Conservation (phyloP, 2,113 vertebrate species). For the Cebus imitator region DNA sequence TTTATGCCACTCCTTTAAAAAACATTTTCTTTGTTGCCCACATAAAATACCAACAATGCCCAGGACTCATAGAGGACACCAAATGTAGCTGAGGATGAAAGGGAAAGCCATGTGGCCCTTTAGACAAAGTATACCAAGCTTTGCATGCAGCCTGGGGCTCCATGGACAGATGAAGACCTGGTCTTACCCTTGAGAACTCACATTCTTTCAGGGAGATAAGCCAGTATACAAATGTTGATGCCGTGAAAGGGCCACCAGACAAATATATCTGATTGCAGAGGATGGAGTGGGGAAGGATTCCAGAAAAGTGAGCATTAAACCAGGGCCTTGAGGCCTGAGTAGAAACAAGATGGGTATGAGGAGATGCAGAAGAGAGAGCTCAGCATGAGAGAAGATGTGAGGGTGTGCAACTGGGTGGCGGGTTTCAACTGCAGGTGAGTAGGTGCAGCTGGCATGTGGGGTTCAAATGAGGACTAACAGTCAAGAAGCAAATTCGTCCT, state of each 20-base stretch:
- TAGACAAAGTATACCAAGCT: background rate
- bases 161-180: background rate
- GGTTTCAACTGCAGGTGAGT: background rate
- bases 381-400: background rate
- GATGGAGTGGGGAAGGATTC: background rate
- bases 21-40: background rate
- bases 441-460: background rate
- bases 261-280: background rate
- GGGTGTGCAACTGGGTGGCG: fast-evolving
- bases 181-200: background rate
- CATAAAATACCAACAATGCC: background rate
- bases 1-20: background rate
- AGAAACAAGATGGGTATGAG: background rate
- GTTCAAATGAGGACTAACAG: background rate
- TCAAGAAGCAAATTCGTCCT: background rate
- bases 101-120: background rate
- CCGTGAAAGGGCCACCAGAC: background rate
- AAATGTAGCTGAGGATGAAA: background rate
- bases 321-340: background rate
- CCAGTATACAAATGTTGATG: too few relatives aligned
- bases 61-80: background rate
- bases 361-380: background rate
- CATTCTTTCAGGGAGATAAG: background rate
- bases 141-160: background rate
- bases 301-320: background rate